These are phyloP conservation scores for Bungarus multicinctus DNA, from an alignment of 2,113 vertebrate genomes.

Conservation along the genomic window DNA sequence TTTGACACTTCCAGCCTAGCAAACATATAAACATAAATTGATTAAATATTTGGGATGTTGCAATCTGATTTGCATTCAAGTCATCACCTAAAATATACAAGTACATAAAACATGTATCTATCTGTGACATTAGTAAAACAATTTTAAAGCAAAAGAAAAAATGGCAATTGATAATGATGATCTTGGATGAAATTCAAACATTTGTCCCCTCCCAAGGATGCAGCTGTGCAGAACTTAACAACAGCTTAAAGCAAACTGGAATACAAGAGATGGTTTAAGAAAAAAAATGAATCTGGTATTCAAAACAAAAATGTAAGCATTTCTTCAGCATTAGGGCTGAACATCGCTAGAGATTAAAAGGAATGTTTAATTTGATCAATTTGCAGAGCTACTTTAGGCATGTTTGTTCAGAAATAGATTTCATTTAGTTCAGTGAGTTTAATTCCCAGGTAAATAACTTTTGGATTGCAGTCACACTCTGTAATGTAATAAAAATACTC, in stretches of 20 bases:
- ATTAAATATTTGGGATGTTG: not conserved
- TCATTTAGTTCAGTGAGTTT: not conserved
- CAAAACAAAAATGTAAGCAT: not conserved
- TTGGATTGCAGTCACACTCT: not conserved
- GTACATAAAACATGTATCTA: not conserved
- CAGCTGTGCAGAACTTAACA: not conserved
- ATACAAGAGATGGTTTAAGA: not conserved
- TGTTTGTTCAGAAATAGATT: not conserved
- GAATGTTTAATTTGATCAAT: not conserved
- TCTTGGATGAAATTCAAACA: not conserved
- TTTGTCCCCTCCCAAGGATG: not conserved
- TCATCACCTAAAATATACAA: not conserved
- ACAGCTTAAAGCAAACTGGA: not conserved
- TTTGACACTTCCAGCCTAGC: not conserved
- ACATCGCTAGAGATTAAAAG: not conserved
- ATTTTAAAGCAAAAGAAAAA: not conserved
- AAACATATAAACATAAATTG: not conserved
- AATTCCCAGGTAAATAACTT: not conserved
- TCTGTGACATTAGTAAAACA: not conserved
- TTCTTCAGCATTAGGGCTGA: not conserved
- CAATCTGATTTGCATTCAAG: not conserved
- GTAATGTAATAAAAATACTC: not conserved
- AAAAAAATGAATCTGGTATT: not conserved
- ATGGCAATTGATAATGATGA: not conserved
- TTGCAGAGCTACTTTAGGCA: not conserved